Base-by-base conservation (phyloP, 1,140 invertebrate species). In the Triops cancriformis region DNA sequence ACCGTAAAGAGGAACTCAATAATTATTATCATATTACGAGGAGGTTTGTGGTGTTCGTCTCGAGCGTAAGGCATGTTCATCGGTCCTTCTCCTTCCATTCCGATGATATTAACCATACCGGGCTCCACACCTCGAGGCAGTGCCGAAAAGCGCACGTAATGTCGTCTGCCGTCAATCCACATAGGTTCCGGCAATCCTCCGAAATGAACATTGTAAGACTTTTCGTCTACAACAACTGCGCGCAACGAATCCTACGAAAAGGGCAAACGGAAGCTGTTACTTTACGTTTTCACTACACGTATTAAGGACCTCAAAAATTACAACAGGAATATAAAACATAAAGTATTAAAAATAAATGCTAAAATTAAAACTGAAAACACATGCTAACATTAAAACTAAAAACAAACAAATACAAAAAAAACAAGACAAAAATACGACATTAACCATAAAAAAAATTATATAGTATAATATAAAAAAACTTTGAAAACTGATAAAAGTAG, bases 161-260 rank as follows among this genome's bases (percentile, higher is more conserved):
- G 93, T 80, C 92, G 92, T 79, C 90, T 90, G 26, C 90, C 91
- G 27, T 90, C 89, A 31, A 97, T 87, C 75, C 91, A 88, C 76
- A 97, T 91, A 1, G 94, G 91, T 82, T 95, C 94, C 0, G 96
- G 95, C 64, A 97, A 87, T 11, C 95, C 96, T 73, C 96, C 96
- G 87, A 97, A 98, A 79, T 95, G 91, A 1, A 89, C 86, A 78
- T 84, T 84, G 82, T 94, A 94, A 1, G 92, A 90, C 81, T 90
- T 88, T 72, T 94, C 93, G 82, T 96, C 94, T 11, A 97, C 89
- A n/a, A 94, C 82, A 1, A 93, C 91, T 6, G 90, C 92, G 78
- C 88, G 85, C 18, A 95, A 86, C 0, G 90, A 87, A 82, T 95
- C 91, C 11, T 90, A 90, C 7, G 3, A 12, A 23, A 64, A 64